Conservation (phyloP, 2,797 vertebrate species). For the Acomys russatus region DNA sequence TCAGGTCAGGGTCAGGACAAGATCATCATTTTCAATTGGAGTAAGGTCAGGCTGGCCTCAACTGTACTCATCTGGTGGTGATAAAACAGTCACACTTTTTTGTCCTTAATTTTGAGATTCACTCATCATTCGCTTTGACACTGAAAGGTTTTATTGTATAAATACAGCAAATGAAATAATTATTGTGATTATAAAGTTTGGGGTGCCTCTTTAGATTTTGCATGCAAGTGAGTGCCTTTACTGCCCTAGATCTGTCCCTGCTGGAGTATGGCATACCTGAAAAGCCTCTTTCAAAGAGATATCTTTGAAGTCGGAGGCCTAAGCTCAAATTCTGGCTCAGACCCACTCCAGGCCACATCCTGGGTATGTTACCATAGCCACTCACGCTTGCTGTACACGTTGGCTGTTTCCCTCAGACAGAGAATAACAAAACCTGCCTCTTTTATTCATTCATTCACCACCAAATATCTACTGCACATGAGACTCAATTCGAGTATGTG, state of each 20-base stretch:
- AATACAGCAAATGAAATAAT: neutral
- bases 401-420: neutral
- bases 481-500: neutral
- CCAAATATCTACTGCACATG: neutral
- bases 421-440: neutral
- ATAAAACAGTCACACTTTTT: neutral
- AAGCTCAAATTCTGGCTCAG: neutral
- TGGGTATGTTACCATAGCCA: neutral
- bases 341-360: neutral
- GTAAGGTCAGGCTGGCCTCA: neutral
- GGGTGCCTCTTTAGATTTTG: neutral
- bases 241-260: neutral
- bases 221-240: neutral
- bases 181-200: conserved; percentile 8
- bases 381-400: neutral
- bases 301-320: neutral
- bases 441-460: neutral
- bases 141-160: neutral
- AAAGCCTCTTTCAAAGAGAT: neutral
- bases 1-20: too few species aligned
- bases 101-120: neutral
- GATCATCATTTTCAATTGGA: neutral
- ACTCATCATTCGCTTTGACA: neutral
- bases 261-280: neutral
- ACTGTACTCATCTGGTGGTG: neutral